Conservation (phyloP, 2,113 vertebrate genomes). For the Bos javanicus region DNA sequence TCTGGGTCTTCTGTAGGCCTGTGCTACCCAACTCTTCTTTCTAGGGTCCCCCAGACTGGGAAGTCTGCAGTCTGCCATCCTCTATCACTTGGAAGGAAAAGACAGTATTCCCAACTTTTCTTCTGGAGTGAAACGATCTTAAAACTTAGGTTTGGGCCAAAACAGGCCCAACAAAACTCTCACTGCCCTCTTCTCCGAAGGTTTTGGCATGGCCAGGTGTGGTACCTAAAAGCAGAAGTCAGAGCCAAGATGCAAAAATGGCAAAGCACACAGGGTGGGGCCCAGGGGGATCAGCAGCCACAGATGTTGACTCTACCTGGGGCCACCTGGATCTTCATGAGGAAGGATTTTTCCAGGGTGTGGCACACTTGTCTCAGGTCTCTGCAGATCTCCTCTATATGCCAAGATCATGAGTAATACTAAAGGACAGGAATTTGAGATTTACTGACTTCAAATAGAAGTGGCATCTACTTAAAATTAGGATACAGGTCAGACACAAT, state of each 20-base stretch:
- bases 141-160: not conserved
- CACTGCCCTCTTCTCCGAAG: not conserved
- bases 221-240: not conserved
- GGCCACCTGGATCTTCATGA: conserved; percentile 28
- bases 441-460: conserved; percentile 53
- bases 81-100: not conserved
- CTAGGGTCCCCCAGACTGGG: not conserved
- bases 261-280: not conserved
- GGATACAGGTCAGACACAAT: conserved; percentile 46
- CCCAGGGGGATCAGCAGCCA: not conserved
- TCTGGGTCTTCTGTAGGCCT: not conserved
- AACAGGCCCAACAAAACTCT: not conserved
- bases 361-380: conserved; percentile 54
- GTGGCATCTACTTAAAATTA: conserved; percentile 38
- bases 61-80: no score
- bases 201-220: not conserved
- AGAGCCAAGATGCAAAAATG: not conserved
- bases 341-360: conserved; percentile 65
- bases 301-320: not conserved
- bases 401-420: conserved; percentile 47
- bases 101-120: not conserved
- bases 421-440: conserved; percentile 29
- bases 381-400: conserved; percentile 5
- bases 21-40: not conserved
- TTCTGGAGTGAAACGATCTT: not conserved